A percentile compares a stretch with the other conserved stretches of the same genome.
phyloP scores from a whole-genome alignment of 2,797 vertebrate genomes.

The Notamacropus eugenii region DNA sequence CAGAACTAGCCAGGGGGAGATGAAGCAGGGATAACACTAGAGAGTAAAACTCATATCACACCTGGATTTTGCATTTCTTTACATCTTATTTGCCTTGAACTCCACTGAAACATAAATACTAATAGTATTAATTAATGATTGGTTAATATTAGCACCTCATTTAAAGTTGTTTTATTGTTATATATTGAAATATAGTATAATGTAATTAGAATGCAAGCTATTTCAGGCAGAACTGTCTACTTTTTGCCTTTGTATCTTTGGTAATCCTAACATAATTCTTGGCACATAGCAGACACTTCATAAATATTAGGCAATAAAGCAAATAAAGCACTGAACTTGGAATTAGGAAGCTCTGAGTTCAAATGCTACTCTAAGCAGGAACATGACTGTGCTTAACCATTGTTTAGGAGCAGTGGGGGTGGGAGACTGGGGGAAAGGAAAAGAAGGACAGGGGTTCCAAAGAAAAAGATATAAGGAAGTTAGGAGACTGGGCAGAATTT shows the following conservation, averaged over 20 bases:
- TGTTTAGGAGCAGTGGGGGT: too few relatives aligned
- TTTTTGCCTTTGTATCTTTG: not conserved
- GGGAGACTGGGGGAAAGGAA: not conserved
- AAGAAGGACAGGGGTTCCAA: not conserved
- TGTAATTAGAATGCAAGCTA: not conserved
- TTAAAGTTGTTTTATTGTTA: not conserved
- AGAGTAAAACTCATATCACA: too few relatives aligned
- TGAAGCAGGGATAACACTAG: too few relatives aligned
- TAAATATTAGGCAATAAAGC: not conserved
- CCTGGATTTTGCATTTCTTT: too few relatives aligned
- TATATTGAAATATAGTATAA: not conserved
- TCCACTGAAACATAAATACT: too few relatives aligned
- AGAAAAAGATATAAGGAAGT: not conserved
- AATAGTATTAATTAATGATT: not conserved
- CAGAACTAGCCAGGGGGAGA: too few relatives aligned
- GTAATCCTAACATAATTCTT: not conserved
- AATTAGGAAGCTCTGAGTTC: not conserved
- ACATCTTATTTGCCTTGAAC: too few relatives aligned
- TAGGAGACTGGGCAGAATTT: not conserved
- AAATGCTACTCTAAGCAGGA: not conserved
- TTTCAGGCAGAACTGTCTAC: not conserved
- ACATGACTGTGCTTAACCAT: not conserved
- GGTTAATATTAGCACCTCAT: not conserved
- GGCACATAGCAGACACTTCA: not conserved
- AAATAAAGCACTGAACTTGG: not conserved